Base-by-base conservation (phyloP, 1,140 invertebrate genomes). In the Leptestheria dahalacensis region DNA sequence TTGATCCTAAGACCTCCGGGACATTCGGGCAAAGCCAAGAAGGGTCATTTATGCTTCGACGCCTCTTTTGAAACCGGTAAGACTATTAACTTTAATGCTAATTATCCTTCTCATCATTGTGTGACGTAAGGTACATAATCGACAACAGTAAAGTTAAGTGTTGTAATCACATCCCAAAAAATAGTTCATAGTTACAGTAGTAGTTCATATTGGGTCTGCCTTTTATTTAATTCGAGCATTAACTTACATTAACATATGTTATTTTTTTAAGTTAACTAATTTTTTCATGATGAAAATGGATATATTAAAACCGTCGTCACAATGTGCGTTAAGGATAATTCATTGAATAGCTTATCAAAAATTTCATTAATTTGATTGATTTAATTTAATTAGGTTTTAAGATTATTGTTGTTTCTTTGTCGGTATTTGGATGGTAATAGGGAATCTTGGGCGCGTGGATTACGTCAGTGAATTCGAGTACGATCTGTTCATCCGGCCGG, bases 31-130 rank as follows among this genome's bases (percentile, higher is more conserved):
- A 93, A 94, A 73, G 90, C 90, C 15, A 93, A 93, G 72, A 77
- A 80, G 62, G 95, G 95, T 6, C 92, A 97, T 71, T 75, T 98
- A 1, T 94, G 94, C 66, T 98, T 99, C 73, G 94, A 99, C 74
- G 94, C 95, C 11, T 85, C 90, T 2, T 99, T 95, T 72, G 95
- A 98, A 74, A 91, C 90, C 62, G 83, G 82, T 82, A 71, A 69
- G 68, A 62, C 1, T 23, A 29, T 2, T 59, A 23, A 23, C 29
- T 24, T 28, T 33, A 23, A 15, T 50, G 11, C 9, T 33, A 15
- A 41, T 41, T 41, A 41, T 41, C 12, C 1, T 1, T 53, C 23
- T 21, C 63, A 20, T 25, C n/a, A n/a, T n/a, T n/a, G n/a, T n/a
- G n/a, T n/a, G n/a, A n/a, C n/a, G n/a, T n/a, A n/a, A n/a, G n/a